Conservation (phyloP, 2,113 vertebrate species). For the Mustelus asterias region DNA sequence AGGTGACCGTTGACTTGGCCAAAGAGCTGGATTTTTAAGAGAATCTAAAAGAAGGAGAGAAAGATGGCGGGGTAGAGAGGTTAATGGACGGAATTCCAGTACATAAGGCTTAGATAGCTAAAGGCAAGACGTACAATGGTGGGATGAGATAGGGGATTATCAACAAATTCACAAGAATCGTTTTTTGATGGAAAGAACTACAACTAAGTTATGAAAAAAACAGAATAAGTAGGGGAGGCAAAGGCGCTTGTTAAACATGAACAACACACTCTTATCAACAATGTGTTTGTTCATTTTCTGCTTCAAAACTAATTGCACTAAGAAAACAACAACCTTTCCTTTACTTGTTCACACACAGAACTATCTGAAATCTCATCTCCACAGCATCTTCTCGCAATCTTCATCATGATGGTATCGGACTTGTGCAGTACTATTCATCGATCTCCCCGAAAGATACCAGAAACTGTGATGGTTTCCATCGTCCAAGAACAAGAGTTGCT, state of each 20-base stretch:
- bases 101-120: not conserved
- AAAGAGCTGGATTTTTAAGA: not conserved
- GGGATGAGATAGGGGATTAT: not conserved
- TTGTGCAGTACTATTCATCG: not conserved
- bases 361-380: not conserved
- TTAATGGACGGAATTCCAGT: not conserved
- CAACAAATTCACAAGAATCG: not conserved
- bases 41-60: not conserved
- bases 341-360: not conserved
- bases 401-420: not conserved
- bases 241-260: not conserved
- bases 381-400: not conserved
- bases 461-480: not conserved
- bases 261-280: not conserved
- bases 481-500: not conserved
- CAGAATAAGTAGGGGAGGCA: not conserved
- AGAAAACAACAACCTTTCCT: constrained; percentile 9
- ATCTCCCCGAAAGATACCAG: not conserved
- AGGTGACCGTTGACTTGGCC: not conserved
- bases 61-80: not conserved
- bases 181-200: not conserved
- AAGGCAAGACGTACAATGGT: not conserved
- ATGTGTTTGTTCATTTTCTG: not conserved
- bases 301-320: not conserved
- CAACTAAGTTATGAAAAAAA: not conserved